Evolutionary conservation across 2,888 invertebrate genomes (phyloP).

Genomic region (Subacronicta megacephala): DNA sequence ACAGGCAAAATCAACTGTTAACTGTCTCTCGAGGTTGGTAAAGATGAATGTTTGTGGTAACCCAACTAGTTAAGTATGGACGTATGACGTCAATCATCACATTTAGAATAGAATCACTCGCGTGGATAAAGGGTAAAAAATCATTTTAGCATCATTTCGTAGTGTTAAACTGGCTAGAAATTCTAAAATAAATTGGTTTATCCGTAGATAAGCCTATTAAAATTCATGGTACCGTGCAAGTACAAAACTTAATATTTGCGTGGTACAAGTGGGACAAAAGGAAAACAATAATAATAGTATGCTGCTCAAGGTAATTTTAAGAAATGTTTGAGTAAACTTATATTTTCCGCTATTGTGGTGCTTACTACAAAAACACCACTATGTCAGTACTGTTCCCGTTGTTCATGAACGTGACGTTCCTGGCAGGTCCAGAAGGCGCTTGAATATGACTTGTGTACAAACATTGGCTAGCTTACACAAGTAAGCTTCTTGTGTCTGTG

Average conservation of each 20-base stretch:
- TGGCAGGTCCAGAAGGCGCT: slow-evolving; percentile 32
- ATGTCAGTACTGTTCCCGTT: slow-evolving; percentile 20
- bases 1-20: background rate
- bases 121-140: background rate
- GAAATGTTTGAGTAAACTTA: slow-evolving; percentile 38
- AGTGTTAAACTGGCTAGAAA: background rate
- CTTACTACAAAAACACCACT: no score
- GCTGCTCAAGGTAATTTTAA: slow-evolving; percentile 47
- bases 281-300: slow-evolving; percentile 16
- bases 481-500: slow-evolving; percentile 29
- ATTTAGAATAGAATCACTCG: slow-evolving; percentile 1
- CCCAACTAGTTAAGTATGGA: background rate
- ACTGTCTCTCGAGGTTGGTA: background rate
- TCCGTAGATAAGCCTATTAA: background rate
- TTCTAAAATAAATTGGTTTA: background rate
- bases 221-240: background rate
- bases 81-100: slow-evolving; percentile 1
- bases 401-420: slow-evolving; percentile 32
- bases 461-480: slow-evolving; percentile 30
- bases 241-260: background rate
- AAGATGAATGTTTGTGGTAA: background rate
- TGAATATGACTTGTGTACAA: slow-evolving; percentile 44
- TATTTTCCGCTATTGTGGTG: slow-evolving; percentile 14
- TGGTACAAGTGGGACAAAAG: background rate
- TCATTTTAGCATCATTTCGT: background rate